Evolutionary conservation across 2,113 vertebrate species (phyloP), one percentile per base, ranked within the genome.

Genomic region (Smithornis capensis): DNA sequence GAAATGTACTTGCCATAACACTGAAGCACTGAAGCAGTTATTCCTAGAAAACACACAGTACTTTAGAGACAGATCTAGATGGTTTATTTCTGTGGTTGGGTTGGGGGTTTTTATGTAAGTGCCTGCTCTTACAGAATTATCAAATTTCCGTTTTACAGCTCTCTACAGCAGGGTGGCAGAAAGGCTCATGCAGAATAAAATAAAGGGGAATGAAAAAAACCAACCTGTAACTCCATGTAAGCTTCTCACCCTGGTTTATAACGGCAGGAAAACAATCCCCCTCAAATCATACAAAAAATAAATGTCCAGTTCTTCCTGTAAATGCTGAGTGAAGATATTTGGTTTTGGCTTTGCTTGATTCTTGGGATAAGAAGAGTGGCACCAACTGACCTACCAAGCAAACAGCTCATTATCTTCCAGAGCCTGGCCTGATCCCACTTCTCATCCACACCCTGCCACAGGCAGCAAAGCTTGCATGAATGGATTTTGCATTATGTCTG

Each of bases 371-470:
- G 86, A 70, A n/a, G 18, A 24, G 35, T 38, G 71, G 77, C 19
- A 47, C 38, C 8, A 4, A 28, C 15, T 18, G 17, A 24, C 18
- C 14, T 29, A 14, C 15, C 0, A 2, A 23, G 44, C 56, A 83
- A 88, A 83, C 25, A 95, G 50, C 19, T 78, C 17, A 0, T 9
- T 52, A 19, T 16, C 13, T 84, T 38, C 25, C 0, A 2, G 10
- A 59, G 62, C 56, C 64, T 24, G 40, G 15, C 45, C 37, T 65
- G 19, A 74, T 21, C 33, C 21, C 40, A 23, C 12, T 69, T 65
- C 37, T 22, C 33, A 12, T 31, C 44, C 0, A 0, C 24, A 45
- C 13, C 18, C 18, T 18, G 3, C 40, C 2, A 1, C 9, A 12
- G 7, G 29, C 81, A 75, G 33, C 35, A 3, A 2, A 56, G 19